A percentile compares a stretch with the other conserved stretches of the same genome.
phyloP scores from a whole-genome alignment of 2,113 vertebrate genomes.

The Salvelinus sp. region DNA sequence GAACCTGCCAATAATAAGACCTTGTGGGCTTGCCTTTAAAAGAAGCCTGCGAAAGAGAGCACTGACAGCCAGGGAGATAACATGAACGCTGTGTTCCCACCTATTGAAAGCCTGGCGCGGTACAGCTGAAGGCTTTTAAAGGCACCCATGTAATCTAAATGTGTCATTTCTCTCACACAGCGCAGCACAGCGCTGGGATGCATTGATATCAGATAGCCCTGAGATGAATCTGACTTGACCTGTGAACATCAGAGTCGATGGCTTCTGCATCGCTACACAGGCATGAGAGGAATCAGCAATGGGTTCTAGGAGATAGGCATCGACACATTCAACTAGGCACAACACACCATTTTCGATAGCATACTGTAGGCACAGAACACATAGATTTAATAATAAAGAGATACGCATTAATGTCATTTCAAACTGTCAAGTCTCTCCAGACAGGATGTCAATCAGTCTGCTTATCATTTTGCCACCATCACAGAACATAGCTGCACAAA shows the following conservation, averaged over 20 bases:
- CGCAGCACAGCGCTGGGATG: slow-evolving; percentile 39
- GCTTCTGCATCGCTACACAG: slow-evolving; percentile 36
- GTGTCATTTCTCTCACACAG: slow-evolving; percentile 55
- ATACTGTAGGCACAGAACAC: slow-evolving; percentile 10
- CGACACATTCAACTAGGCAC: neutral
- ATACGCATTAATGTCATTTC: slow-evolving; percentile 65
- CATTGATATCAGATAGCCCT: slow-evolving; percentile 55
- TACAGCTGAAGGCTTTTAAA: slow-evolving; percentile 59
- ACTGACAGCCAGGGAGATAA: slow-evolving; percentile 36
- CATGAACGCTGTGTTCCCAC: slow-evolving; percentile 49
- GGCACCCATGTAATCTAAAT: slow-evolving; percentile 55
- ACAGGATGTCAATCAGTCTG: slow-evolving; percentile 39
- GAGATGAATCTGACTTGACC: slow-evolving; percentile 56
- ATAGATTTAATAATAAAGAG: slow-evolving; percentile 57
- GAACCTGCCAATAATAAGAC: slow-evolving; percentile 62
- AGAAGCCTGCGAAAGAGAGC: slow-evolving; percentile 16
- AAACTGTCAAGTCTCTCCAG: slow-evolving; percentile 55
- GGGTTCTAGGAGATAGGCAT: slow-evolving; percentile 26
- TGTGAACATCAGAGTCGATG: slow-evolving; percentile 45
- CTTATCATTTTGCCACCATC: slow-evolving; percentile 45
- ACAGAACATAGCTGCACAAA: slow-evolving; percentile 16
- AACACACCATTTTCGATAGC: neutral
- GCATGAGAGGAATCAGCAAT: slow-evolving; percentile 60
- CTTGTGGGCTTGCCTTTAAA: slow-evolving; percentile 60
- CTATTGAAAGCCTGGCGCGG: slow-evolving; percentile 23